Evolutionary conservation across 2,113 vertebrate genomes (phyloP), one percentile per base, ranked within the genome.

Genomic region (Falcunculus frontatus): DNA sequence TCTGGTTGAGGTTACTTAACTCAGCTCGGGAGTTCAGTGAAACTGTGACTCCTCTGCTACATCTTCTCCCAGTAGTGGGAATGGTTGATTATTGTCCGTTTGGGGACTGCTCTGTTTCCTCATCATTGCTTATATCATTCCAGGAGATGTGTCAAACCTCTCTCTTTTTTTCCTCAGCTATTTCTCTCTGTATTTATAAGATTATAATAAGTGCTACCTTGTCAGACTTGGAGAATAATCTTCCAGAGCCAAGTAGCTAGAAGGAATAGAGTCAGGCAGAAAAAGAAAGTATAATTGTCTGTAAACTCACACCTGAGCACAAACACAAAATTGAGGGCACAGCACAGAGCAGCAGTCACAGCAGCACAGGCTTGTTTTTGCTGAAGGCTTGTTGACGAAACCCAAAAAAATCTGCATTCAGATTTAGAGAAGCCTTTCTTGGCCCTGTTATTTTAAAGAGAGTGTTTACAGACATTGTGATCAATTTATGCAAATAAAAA

Each of bases 141-240:
- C 81, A 81, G 68, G 47, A 64, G 72, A 84, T 27, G n/a, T 80
- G 77, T 91, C 57, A 59, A 79, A 78, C 13, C 26, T 78, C 83
- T 44, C 21, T 85, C 29, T 50, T 80, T 91, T 63, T 82, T 35
- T 11, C 52, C 53, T 37, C 42, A 14, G 60, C 32, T 68, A 76
- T 87, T 94, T 90, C 33, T 87, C 47, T 79, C 50, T 85, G 42
- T 53, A 63, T 94, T 92, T 94, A 26, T 94, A 93, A 82, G 64
- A 79, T 85, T 44, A 32, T 83, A 64, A 39, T 70, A 84, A 73
- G 30, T 56, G 75, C 53, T 94, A 49, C n/a, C 22, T 74, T 94
- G 84, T 81, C 76, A 81, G 60, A 53, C 78, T 73, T 79, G 44
- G 30, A 63, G 68, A 94, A 35, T 73, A 68, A 84, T 67, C 75